Conservation (phyloP, 2,888 invertebrate species). For the Chelonus formosanus region DNA sequence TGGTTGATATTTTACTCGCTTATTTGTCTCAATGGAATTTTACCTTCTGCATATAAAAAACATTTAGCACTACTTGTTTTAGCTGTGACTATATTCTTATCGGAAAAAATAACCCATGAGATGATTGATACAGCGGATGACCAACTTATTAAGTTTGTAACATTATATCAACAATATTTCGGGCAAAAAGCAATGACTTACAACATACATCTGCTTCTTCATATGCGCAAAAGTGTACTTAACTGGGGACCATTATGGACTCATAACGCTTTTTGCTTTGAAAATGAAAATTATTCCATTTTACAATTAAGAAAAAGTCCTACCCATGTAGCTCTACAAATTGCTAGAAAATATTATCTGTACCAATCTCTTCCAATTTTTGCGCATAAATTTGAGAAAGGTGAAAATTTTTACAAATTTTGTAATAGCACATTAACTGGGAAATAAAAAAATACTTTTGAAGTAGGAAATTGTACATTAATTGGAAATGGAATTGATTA, state of each 20-base stretch:
- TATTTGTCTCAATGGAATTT: slow-evolving; percentile 30
- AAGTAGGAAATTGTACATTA: slow-evolving; percentile 12
- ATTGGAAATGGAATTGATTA: slow-evolving; percentile 20
- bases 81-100: slow-evolving; percentile 12
- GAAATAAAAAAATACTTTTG: slow-evolving; percentile 2
- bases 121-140: slow-evolving; percentile 12
- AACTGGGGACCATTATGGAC: slow-evolving; percentile 28
- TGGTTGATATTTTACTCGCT: slow-evolving; percentile 34
- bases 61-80: slow-evolving; percentile 32
- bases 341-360: slow-evolving; percentile 23
- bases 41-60: slow-evolving; percentile 34
- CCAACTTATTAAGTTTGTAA: slow-evolving; percentile 16
- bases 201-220: slow-evolving; percentile 25
- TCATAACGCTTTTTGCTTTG: slow-evolving; percentile 25
- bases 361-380: slow-evolving; percentile 6
- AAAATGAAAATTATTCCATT: slow-evolving; percentile 21
- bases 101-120: slow-evolving; percentile 4
- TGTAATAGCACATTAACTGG: slow-evolving; percentile 11
- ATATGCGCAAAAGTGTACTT: slow-evolving; percentile 11
- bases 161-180: slow-evolving; percentile 21
- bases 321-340: slow-evolving; percentile 14
- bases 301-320: slow-evolving; percentile 26
- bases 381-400: background rate
- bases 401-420: slow-evolving; percentile 19
- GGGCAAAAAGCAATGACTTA: slow-evolving; percentile 20